Base-by-base conservation (phyloP, 2,888 invertebrate genomes). In the Allacma fusca region DNA sequence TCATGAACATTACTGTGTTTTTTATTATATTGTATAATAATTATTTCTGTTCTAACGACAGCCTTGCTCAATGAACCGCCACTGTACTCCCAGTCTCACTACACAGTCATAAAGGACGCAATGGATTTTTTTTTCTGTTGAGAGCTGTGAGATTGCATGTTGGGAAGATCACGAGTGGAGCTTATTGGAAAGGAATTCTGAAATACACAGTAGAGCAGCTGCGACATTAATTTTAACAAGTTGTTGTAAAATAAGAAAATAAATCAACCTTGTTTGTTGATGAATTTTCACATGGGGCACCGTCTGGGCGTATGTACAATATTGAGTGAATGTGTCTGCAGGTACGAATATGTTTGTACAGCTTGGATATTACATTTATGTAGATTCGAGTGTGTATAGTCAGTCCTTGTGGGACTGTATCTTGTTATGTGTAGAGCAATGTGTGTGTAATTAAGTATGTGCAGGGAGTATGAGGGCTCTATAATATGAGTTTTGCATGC, bases 211-310 rank as follows among this genome's bases (percentile, higher is more conserved):
- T 13, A 65, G n/a, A 50, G 44, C 71, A 71, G 71, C 71, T 71
- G 71, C n/a, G 44, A 50, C 71, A 50, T 71, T 44, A 71, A 71
- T 71, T 71, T 50, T 71, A 71, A 71, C 71, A 50, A 71, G 44
- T 71, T 57, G 44, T 71, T 57, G 50, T 50, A 50, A 44, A 28
- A 57, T 28, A 73, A 59, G 62, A 29, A 29, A 73, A 73, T 74
- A 64, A 74, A 74, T 64, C 65, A 64, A 65, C 19, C 64, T 28
- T 67, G n/a, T 28, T 67, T 67, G 24, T 50, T 50, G 50, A 50
- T 50, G 50, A 50, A 50, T 50, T 50, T n/a, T 50, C 50, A 19
- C 50, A 50, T 50, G 50, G n/a, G 16, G 50, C 16, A 50, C 16
- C 2, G 19, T 50, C 5, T 50, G 2, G 1, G 2, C 50, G 16